Evolutionary conservation across 1,140 invertebrate species (phyloP), one percentile per base, ranked within the genome.

Genomic region (Tetramorium parvispinum): DNA sequence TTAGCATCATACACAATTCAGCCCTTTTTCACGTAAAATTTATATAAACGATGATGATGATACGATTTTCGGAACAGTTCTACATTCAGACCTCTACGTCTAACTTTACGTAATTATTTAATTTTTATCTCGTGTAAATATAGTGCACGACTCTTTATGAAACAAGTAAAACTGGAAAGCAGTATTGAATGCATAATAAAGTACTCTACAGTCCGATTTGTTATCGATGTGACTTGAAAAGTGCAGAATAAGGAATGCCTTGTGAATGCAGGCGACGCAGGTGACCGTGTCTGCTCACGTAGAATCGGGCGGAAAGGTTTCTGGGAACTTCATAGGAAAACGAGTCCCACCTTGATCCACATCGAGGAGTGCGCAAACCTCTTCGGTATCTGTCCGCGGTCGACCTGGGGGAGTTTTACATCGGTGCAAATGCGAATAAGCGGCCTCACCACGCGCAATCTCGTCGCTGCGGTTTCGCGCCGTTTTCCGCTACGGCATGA

Each of bases 381-480:
- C 49, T n/a, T n/a, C 57, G 61, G 85, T 81, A 78, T 83, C 63
- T 57, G 76, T 61, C 73, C 88, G 78, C 51, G 37, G 75, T 71
- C 27, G 65, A 49, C 49, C n/a, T 40, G 59, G 32, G 71, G 68
- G 66, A 89, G 85, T 87, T 89, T 90, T 65, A 79, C 88, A 90
- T 85, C 78, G 90, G 87, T 86, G 88, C 87, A 92, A 92, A 91
- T 88, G 87, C 88, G 90, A 92, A 92, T 92, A 92, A 92, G 88
- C 91, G 90, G 86, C 86, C 85, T 88, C 81, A 87, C 91, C 91
- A 88, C 92, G 88, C 85, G 91, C 87, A 92, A 92, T 92, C 88
- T 92, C 61, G 79, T 78, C 75, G 88, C 86, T 92, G 92, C 87
- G 92, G 92, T 92, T 92, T 92, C 91, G 85, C 89, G 83, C 57